phyloP scores from a whole-genome alignment of 2,797 vertebrate species.

The Anableps anableps region DNA sequence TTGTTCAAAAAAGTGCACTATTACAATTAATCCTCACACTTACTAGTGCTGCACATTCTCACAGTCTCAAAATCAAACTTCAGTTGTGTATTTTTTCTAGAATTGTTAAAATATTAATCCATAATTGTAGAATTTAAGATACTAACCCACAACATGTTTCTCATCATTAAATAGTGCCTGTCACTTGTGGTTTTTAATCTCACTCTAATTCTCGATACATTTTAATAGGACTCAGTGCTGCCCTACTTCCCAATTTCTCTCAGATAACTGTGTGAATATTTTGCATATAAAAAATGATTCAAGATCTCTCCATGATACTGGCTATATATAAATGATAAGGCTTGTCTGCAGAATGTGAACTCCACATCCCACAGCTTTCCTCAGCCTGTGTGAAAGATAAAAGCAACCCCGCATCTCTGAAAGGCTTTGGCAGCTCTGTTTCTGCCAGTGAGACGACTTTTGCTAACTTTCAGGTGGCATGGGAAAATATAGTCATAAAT shows the following conservation, averaged over 20 bases:
- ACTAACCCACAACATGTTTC: slow-evolving; percentile 13
- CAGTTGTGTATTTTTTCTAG: neutral
- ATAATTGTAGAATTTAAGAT: neutral
- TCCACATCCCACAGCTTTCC: slow-evolving; percentile 74
- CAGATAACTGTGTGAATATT: slow-evolving; percentile 68
- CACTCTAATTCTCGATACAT: slow-evolving; percentile 32
- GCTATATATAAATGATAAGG: slow-evolving; percentile 83
- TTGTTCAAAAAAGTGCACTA: neutral
- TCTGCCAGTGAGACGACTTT: slow-evolving; percentile 75
- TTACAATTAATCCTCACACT: neutral
- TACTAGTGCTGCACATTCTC: neutral
- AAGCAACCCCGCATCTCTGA: slow-evolving; percentile 75
- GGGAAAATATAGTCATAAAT: slow-evolving; percentile 85
- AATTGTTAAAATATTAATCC: neutral
- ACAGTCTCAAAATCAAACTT: slow-evolving; percentile 1
- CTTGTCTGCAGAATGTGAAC: slow-evolving; percentile 76
- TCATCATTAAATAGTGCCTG: slow-evolving; percentile 10
- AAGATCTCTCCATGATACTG: slow-evolving; percentile 71
- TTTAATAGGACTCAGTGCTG: slow-evolving; percentile 54
- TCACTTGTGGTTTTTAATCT: slow-evolving; percentile 18
- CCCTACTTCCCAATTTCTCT: slow-evolving; percentile 62
- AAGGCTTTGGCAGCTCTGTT: slow-evolving; percentile 78
- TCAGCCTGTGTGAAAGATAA: slow-evolving; percentile 79
- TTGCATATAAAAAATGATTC: slow-evolving; percentile 74
- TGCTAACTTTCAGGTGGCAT: slow-evolving; percentile 81